These are phyloP conservation scores for Lateolabrax maculatus DNA, from an alignment of 2,797 vertebrate genomes.

Conservation along the genomic window DNA sequence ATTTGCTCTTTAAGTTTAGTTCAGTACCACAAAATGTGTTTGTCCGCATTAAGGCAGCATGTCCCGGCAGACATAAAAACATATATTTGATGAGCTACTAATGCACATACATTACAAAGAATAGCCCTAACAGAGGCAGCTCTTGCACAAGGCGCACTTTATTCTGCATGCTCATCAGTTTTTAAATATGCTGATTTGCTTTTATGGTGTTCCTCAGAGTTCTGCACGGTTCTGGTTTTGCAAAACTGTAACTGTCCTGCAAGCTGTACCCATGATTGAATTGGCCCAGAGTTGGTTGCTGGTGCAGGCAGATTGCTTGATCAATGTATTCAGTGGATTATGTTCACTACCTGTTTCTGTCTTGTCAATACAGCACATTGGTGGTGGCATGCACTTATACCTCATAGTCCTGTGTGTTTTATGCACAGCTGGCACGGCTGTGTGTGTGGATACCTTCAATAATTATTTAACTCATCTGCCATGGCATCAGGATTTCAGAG, in stretches of 20 bases:
- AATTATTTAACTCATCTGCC: neutral
- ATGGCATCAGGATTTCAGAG: too few relatives aligned
- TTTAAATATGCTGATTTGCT: neutral
- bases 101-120: neutral
- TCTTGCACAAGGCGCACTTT: neutral
- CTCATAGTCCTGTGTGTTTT: neutral
- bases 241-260: neutral
- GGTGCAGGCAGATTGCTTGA: neutral
- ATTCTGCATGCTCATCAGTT: neutral
- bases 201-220: neutral
- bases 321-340: neutral
- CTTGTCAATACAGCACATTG: neutral
- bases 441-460: neutral
- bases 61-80: neutral
- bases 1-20: neutral
- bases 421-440: neutral
- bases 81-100: neutral
- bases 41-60: neutral
- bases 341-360: neutral
- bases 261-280: neutral
- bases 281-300: neutral
- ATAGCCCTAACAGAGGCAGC: too few relatives aligned
- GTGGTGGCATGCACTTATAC: neutral
- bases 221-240: neutral
- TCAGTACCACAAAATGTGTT: neutral